Base-by-base conservation (phyloP, 30 jellyfish, hydroid and myxozoan genomes). In the Aurelia sp. region DNA sequence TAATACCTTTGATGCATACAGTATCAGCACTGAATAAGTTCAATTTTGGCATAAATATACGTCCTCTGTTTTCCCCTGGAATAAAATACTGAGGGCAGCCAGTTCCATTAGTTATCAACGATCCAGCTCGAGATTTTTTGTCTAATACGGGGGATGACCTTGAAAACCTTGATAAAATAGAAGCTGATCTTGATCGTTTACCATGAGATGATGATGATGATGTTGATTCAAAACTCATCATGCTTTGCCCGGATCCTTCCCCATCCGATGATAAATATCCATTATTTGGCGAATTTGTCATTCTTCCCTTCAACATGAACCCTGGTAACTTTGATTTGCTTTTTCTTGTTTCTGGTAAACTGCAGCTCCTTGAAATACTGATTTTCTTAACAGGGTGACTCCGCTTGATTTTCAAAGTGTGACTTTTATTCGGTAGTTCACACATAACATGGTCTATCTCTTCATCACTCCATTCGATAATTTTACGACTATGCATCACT, bases 31-130 rank as follows among this genome's bases (percentile, higher is more conserved):
- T 76, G 60, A 91, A 82, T 35, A 78, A 84, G 78, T 79, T 80
- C 60, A 91, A 38, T 27, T 96, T 63, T 21, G 84, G 84, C 89
- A 75, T 86, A 63, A 53, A 86, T 35, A 48, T 20, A 5, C 90
- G 88, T 18, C 96, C 96, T 55, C 86, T 67, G 90, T 86, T 86
- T 53, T 76, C 96, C n/a, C 96, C 96, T 4, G 96, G 96, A 27
- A 86, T 86, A 64, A 86, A 86, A 47, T 86, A 75, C 85, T 86
- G 96, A 27, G 96, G 96, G 78, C 96, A 86, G 27, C 90, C 96
- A 30, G 90, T 74, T 33, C 88, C 58, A 74, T 84, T 72, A 8
- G 81, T 72, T 15, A 63, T 47, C 59, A 84, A 33, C 19, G 93
- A 84, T 20, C 93, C 93, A 31, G 82, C 76, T 15, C 93, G 63